Conservation (phyloP, 2,888 invertebrate species). For the Drosophila demipolita region DNA sequence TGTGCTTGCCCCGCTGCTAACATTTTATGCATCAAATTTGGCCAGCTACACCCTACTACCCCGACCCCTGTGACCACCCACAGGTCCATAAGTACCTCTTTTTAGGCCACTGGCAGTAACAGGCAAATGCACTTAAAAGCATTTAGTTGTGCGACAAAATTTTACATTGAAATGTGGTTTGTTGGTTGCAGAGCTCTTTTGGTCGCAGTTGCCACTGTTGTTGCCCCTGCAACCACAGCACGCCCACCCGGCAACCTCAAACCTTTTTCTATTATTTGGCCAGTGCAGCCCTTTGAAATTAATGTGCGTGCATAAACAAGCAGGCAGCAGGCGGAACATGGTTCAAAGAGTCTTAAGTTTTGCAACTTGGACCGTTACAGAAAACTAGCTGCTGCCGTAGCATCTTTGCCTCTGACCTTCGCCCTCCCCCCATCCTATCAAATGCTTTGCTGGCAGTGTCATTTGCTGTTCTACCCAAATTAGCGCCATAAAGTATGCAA, state of each 20-base stretch:
- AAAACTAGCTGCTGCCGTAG: conserved; percentile 33
- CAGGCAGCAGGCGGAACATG: conserved; percentile 30
- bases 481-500: conserved; percentile 80
- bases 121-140: conserved; percentile 79
- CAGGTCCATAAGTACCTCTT: not conserved
- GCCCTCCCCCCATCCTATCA: not conserved
- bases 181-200: conserved; percentile 45
- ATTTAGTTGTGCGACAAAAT: conserved; percentile 77
- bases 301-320: conserved; percentile 78
- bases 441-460: conserved; percentile 25
- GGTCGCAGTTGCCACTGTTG: conserved; percentile 13
- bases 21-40: conserved; percentile 39
- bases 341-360: conserved; percentile 51
- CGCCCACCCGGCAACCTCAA: not conserved
- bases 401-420: conserved; percentile 2
- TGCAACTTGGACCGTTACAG: conserved; percentile 50
- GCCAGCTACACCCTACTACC: not conserved
- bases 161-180: conserved; percentile 72
- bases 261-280: conserved; percentile 21
- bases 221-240: not conserved
- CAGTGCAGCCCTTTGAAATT: conserved; percentile 65
- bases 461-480: conserved; percentile 62
- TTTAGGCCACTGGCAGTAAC: conserved; percentile 27
- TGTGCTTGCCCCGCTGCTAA: conserved; percentile 20
- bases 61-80: not conserved